These are phyloP conservation scores for Druon quercuslanigerum DNA, from an alignment of 1,140 invertebrate genomes.

Conservation along the genomic window DNA sequence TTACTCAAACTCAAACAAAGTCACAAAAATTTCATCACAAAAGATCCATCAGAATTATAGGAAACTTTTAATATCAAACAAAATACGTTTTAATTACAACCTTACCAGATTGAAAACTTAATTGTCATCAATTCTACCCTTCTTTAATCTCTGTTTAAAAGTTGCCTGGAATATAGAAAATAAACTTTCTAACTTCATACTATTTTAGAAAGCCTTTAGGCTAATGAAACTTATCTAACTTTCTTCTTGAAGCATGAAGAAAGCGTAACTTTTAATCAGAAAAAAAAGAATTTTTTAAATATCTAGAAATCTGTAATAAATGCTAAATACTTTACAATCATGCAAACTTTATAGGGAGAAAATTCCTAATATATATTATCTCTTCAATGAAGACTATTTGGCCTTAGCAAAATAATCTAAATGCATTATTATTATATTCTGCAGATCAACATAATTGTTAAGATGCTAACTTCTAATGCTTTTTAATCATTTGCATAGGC, in stretches of 20 bases:
- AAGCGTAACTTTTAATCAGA: background rate
- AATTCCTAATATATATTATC: background rate
- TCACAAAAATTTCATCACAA: background rate
- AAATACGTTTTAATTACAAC: background rate
- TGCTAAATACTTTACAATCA: background rate
- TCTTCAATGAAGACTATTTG: too few relatives aligned
- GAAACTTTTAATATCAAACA: background rate
- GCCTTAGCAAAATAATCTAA: too few relatives aligned
- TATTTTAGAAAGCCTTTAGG: too few relatives aligned
- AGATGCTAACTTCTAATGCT: too few relatives aligned
- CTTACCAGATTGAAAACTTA: background rate
- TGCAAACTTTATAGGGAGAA: background rate
- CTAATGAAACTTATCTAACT: too few relatives aligned
- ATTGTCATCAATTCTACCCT: background rate
- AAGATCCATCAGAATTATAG: background rate
- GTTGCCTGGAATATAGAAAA: too few relatives aligned
- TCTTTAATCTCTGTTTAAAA: background rate
- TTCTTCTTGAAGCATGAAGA: too few relatives aligned
- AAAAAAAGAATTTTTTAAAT: background rate
- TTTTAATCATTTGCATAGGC: too few relatives aligned
- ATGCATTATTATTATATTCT: too few relatives aligned
- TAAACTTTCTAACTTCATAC: too few relatives aligned
- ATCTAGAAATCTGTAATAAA: background rate
- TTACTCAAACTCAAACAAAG: background rate
- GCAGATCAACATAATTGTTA: too few relatives aligned